A percentile compares a stretch with the other conserved stretches of the same genome.
Evolutionary conservation across 2,113 vertebrate species (phyloP).

Genomic region (Limanda limanda): DNA sequence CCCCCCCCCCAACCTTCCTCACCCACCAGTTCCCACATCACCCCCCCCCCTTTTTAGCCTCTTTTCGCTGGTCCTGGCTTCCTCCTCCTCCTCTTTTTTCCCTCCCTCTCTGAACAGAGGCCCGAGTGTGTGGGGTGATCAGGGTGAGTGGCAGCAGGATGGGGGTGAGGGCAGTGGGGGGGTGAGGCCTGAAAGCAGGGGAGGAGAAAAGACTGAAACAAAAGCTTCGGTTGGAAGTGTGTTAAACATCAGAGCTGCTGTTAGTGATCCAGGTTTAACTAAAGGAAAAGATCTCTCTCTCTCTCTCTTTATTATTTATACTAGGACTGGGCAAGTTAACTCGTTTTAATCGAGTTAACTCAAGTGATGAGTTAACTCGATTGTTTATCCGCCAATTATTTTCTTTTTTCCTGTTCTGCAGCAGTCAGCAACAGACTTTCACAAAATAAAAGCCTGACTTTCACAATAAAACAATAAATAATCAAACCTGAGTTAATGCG

Average conservation of each 20-base stretch:
- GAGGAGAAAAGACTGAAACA: conserved; percentile 49
- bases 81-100: conserved; percentile 13
- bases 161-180: conserved; percentile 14
- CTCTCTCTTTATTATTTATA: neutral
- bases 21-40: neutral
- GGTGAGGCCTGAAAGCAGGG: conserved; percentile 42
- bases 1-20: neutral
- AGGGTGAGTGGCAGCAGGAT: conserved; percentile 44
- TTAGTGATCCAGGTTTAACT: neutral
- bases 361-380: too few relatives aligned
- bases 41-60: conserved; percentile 14
- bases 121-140: conserved; percentile 70
- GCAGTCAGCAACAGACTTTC: too few relatives aligned
- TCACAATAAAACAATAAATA: too few relatives aligned
- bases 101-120: conserved; percentile 72
- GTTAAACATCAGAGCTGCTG: conserved; percentile 20
- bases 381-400: too few relatives aligned
- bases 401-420: too few relatives aligned
- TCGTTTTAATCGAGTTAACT: too few relatives aligned
- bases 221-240: conserved; percentile 49
- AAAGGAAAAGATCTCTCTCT: neutral
- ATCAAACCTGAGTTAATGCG: too few relatives aligned
- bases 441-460: too few relatives aligned
- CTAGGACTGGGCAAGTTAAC: too few relatives aligned
- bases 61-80: conserved; percentile 1